phyloP scores from a whole-genome alignment of 2,797 vertebrate species.

The Acridotheres tristis region DNA sequence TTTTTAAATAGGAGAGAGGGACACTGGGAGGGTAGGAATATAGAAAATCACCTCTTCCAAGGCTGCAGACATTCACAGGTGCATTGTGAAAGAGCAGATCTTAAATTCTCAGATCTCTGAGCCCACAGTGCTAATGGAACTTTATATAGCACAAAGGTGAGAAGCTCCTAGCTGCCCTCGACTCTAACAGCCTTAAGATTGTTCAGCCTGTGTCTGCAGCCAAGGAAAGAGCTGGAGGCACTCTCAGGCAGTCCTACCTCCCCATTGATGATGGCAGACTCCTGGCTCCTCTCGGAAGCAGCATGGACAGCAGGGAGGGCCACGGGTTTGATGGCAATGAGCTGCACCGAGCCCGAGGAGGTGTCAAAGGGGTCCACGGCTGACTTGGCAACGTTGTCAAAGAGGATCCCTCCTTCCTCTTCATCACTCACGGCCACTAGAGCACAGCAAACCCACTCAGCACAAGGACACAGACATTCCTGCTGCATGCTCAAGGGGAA shows the following conservation, averaged over 20 bases:
- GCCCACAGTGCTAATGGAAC: neutral
- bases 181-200: neutral
- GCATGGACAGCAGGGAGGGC: conserved; percentile 83
- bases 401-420: conserved; percentile 78
- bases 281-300: conserved; percentile 87
- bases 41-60: neutral
- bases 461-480: neutral
- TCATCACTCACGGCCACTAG: conserved; percentile 77
- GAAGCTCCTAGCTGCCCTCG: neutral
- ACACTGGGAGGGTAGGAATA: neutral
- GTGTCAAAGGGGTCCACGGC: conserved; percentile 89
- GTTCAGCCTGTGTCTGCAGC: neutral
- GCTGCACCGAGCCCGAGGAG: conserved; percentile 94
- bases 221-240: neutral
- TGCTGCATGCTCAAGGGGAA: neutral
- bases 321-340: conserved; percentile 91
- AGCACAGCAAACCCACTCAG: conserved; percentile 54
- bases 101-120: neutral
- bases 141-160: neutral
- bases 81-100: neutral
- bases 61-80: neutral
- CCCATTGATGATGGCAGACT: conserved; percentile 87
- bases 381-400: conserved; percentile 75
- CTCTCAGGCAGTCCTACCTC: conserved; percentile 80
- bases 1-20: neutral